These are phyloP conservation scores for Ariopsis seemanni DNA, from an alignment of 2,113 vertebrate genomes.

Conservation along the genomic window DNA sequence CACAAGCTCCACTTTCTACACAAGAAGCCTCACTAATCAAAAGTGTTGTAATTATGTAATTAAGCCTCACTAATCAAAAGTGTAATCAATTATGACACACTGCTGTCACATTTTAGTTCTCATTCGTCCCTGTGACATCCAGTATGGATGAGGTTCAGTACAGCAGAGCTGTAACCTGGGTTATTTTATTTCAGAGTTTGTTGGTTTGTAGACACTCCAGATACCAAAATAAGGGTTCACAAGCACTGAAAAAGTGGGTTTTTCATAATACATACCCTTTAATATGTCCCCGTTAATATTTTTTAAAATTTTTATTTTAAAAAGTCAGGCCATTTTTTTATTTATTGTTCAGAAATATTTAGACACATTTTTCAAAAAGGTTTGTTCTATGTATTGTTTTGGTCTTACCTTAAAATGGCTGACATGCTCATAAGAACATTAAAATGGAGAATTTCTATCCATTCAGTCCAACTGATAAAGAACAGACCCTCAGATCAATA, in stretches of 20 bases:
- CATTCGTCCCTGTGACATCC: not conserved
- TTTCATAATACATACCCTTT: too few species aligned
- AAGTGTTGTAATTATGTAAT: not conserved
- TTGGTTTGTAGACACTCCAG: too few species aligned
- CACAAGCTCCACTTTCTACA: slow-evolving; percentile 38
- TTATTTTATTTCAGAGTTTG: too few species aligned
- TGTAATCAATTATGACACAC: not conserved
- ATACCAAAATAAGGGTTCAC: too few species aligned
- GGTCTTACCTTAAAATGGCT: not conserved
- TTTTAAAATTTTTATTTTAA: not conserved
- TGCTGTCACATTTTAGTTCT: not conserved
- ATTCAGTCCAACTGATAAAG: not conserved
- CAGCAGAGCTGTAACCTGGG: too few species aligned
- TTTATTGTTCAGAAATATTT: too few species aligned
- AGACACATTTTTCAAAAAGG: too few species aligned
- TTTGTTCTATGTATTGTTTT: not conserved
- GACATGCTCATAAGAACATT: not conserved
- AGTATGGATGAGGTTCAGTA: not conserved
- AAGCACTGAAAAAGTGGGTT: too few species aligned
- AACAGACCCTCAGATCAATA: not conserved
- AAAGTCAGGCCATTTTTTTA: too few species aligned
- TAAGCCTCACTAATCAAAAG: too few species aligned
- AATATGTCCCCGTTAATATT: not conserved
- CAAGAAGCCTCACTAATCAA: slow-evolving; percentile 17
- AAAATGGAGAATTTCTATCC: not conserved